A percentile compares a stretch with the other conserved stretches of the same genome.
Conservation (phyloP, 2,797 vertebrate species). For the Coregonus ussuriensis region DNA sequence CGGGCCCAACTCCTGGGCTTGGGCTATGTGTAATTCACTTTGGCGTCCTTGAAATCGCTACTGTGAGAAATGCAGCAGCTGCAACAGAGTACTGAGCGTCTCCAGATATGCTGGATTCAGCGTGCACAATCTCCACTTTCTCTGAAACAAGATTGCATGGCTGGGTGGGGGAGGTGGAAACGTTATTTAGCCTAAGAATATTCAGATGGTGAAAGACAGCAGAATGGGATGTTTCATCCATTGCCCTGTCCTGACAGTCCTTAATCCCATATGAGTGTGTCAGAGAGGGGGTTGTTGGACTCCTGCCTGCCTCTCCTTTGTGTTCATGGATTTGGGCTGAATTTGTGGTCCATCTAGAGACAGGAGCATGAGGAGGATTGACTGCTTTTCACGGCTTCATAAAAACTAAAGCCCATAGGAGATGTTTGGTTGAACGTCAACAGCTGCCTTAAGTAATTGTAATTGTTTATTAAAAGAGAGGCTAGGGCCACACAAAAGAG, state of each 20-base stretch:
- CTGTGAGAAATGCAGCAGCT: slow-evolving; percentile 77
- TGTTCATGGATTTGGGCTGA: background rate
- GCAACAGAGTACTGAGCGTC: slow-evolving; percentile 56
- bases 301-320: background rate
- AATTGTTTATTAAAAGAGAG: background rate
- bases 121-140: slow-evolving; percentile 52
- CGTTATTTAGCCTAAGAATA: slow-evolving; percentile 60
- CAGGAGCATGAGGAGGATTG: background rate
- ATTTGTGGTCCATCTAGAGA: background rate
- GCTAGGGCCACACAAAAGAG: background rate
- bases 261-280: slow-evolving; percentile 46
- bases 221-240: slow-evolving; percentile 29
- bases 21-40: slow-evolving; percentile 70
- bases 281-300: background rate
- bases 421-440: background rate
- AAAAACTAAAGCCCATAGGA: background rate
- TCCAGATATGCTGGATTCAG: slow-evolving; percentile 54
- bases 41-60: slow-evolving; percentile 77
- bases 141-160: slow-evolving; percentile 51
- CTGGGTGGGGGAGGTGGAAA: slow-evolving; percentile 25
- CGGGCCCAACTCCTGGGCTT: slow-evolving; percentile 37
- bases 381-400: background rate
- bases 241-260: slow-evolving; percentile 34
- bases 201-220: slow-evolving; percentile 35
- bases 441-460: background rate